Evolutionary conservation across 2,797 vertebrate species (phyloP).

Genomic region (Chrysocyon brachyurus): DNA sequence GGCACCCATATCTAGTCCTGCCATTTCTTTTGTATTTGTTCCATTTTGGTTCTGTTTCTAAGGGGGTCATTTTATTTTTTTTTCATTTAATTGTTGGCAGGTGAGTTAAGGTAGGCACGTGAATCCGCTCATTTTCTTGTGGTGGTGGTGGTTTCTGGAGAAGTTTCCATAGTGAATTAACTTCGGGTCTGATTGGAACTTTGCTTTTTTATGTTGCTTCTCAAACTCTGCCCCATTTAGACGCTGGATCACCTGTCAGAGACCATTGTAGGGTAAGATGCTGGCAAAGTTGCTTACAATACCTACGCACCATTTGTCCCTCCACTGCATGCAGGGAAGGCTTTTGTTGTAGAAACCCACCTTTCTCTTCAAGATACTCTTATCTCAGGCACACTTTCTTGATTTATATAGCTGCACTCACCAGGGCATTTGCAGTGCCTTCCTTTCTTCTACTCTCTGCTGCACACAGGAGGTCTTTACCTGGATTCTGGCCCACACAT

Average conservation of each 20-base stretch:
- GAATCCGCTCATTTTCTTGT: not conserved
- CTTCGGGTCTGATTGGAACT: not conserved
- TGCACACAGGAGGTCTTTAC: not conserved
- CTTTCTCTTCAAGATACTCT: not conserved
- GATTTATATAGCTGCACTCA: not conserved
- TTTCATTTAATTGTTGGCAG: not conserved
- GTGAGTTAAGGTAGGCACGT: not conserved
- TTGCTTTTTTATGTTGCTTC: not conserved
- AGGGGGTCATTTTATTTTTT: not conserved
- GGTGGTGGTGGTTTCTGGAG: not conserved
- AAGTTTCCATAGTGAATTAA: not conserved
- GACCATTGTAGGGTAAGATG: not conserved
- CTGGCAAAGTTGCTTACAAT: not conserved
- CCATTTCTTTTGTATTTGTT: not conserved
- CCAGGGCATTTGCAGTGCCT: not conserved
- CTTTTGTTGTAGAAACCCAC: not conserved
- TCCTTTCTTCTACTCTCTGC: rapidly evolving
- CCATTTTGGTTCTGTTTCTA: not conserved
- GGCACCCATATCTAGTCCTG: not conserved
- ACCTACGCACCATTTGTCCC: rapidly evolving
- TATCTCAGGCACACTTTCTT: not conserved
- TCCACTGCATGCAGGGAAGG: rapidly evolving
- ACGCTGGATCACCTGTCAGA: not conserved
- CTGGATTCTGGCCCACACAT: not conserved
- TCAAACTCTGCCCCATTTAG: not conserved